Evolutionary conservation across 2,888 invertebrate species (phyloP).

Genomic region (Podotricha telesiphe): DNA sequence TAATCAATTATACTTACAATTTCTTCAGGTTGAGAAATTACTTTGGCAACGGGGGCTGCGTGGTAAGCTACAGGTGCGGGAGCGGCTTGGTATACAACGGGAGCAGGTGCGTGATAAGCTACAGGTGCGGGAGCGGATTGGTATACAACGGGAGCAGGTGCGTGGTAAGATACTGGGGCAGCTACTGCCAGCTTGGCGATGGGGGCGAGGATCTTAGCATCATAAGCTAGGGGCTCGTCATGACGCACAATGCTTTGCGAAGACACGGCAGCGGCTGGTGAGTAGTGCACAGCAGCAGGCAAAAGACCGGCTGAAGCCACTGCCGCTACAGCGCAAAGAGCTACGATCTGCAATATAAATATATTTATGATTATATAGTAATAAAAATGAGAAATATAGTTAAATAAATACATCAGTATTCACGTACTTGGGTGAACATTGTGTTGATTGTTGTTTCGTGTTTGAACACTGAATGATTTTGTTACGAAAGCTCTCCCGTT

Average conservation of each 20-base stretch:
- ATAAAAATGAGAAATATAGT: background rate
- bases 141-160: constrained; percentile 60
- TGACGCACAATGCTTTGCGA: constrained; percentile 65
- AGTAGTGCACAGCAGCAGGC: constrained; percentile 64
- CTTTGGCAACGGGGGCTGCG: constrained; percentile 46
- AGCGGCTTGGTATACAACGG: constrained; percentile 57
- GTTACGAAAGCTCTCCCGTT: constrained; percentile 25
- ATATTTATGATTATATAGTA: background rate
- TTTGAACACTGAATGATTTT: constrained; percentile 52
- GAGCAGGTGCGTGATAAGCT: constrained; percentile 53
- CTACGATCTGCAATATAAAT: constrained; percentile 50
- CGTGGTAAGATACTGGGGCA: constrained; percentile 49
- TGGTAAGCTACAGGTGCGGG: constrained; percentile 49
- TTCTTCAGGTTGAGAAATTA: constrained; percentile 53
- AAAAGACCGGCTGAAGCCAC: constrained; percentile 54
- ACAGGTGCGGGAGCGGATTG: constrained; percentile 52
- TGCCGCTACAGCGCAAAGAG: constrained; percentile 54
- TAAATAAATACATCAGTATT: background rate
- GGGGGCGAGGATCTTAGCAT: constrained; percentile 51
- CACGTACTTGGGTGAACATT: constrained; percentile 68
- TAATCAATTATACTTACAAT: constrained; percentile 40
- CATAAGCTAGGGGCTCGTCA: constrained; percentile 58
- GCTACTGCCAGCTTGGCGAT: constrained; percentile 54
- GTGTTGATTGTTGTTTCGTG: constrained; percentile 53
- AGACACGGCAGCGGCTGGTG: constrained; percentile 60